phyloP scores from a whole-genome alignment of 1,140 invertebrate genomes.

The Chionoecetes opilio region DNA sequence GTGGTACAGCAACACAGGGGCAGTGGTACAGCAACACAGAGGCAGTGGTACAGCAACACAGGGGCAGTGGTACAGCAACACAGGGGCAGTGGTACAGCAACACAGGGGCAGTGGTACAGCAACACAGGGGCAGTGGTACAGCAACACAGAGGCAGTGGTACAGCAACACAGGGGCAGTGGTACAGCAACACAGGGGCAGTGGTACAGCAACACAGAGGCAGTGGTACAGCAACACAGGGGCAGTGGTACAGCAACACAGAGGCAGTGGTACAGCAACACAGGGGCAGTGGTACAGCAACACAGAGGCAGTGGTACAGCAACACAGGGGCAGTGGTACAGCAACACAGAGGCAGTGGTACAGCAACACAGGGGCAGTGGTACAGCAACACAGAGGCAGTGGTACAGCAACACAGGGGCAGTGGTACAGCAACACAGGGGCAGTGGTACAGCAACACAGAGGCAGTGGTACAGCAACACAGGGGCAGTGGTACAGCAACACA shows the following conservation, averaged over 20 bases:
- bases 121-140: neutral
- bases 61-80: neutral
- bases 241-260: neutral
- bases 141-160: neutral
- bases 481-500: too few relatives aligned
- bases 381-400: too few relatives aligned
- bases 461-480: too few relatives aligned
- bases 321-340: too few relatives aligned
- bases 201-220: neutral
- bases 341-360: too few relatives aligned
- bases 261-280: neutral
- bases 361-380: too few relatives aligned
- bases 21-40: neutral
- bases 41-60: neutral
- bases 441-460: too few relatives aligned
- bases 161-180: neutral
- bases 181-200: neutral
- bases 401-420: too few relatives aligned
- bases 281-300: neutral
- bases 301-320: neutral
- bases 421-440: too few relatives aligned
- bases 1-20: neutral
- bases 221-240: neutral
- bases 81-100: neutral
- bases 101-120: neutral